Base-by-base conservation (phyloP, 2,113 vertebrate genomes). In the Camelus dromedarius region DNA sequence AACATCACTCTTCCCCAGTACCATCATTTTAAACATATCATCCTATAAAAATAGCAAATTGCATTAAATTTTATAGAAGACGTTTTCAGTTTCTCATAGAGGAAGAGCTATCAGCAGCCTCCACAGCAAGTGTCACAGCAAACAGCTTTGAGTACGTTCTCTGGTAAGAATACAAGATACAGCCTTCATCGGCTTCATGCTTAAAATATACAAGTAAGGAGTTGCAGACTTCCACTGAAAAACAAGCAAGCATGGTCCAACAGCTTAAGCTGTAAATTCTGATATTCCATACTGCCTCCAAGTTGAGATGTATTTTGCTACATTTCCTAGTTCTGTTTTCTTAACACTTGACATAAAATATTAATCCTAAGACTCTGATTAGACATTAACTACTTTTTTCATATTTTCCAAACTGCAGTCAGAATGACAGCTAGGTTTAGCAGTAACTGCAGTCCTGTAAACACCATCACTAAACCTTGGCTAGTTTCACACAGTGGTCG, bases 201-300 rank as follows among this genome's bases (percentile, higher is more conserved):
- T 98, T 97, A 97, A 98, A 98, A 98, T 97, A 97, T n/a, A 96
- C 92, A 97, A 97, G 97, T 97, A 97, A 97, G 62, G 98, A 97
- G 89, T 97, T 96, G 94, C 88, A 98, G 92, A 82, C 97, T 96
- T 91, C 83, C 70, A 96, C 79, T 94, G 95, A 64, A 56, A 92
- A 56, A 18, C 8, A 67, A 97, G 95, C 46, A 91, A 96, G 92
- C 76, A 89, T 26, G 93, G 50, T 64, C 93, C 93, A 70, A 95
- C 96, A 98, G 46, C 24, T 66, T 81, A 76, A 98, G 0, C 2
- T 38, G 72, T 84, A 96, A 98, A 12, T 86, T 86, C 50, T 82
- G 66, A 92, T 80, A 66, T 46, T 85, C 81, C 93, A 95, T 86
- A 77, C 35, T 80, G 60, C 30, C 30, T 91, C 69, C 46, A 67